Evolutionary conservation across 2,797 vertebrate species (phyloP), one percentile per base, ranked within the genome.

Genomic region (Orientallactaga sibirica): DNA sequence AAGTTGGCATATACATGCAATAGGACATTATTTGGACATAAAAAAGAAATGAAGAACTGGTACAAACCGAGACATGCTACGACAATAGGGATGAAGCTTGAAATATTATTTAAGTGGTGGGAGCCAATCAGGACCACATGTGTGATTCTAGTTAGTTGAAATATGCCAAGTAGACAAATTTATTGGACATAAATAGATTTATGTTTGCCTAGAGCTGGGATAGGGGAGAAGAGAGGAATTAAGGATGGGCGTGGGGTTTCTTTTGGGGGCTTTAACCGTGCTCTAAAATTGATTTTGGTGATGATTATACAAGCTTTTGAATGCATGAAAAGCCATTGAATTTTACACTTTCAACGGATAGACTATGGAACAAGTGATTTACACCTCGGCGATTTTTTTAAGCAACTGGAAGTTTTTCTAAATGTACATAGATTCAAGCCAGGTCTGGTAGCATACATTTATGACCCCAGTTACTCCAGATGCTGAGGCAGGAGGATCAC

Each of bases 61-160:
- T 86, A 14, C 2, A 58, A 41, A 27, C 2, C 33, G 52, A 86
- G 82, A 16, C 3, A 58, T 27, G 61, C 37, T 66, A n/a, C 11
- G 55, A 25, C 5, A 33, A n/a, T 20, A 67, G 3, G 27, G 18
- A 74, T 1, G 15, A 76, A 74, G 5, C 68, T 43, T 67, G 64
- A 77, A 91, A 95, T 85, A 16, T 58, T 7, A 68, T 48, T n/a
- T 41, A 80, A 86, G 33, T 62, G n/a, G 83, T 70, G 62, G 62
- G 92, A 93, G 48, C 10, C 24, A 41, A 22, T 62, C 76, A 76
- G 27, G 70, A 84, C 55, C 19, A 62, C 7, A 8, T 22, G 3
- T 12, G 7, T n/a, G 62, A 64, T 12, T 77, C 71, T 67, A 25
- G 25, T 91, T 73, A 29, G 19, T 20, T 5, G 29, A 71, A 80